A percentile compares a stretch with the other conserved stretches of the same genome.
Evolutionary conservation across 1,140 invertebrate species (phyloP).

Genomic region (Microplitis mediator): DNA sequence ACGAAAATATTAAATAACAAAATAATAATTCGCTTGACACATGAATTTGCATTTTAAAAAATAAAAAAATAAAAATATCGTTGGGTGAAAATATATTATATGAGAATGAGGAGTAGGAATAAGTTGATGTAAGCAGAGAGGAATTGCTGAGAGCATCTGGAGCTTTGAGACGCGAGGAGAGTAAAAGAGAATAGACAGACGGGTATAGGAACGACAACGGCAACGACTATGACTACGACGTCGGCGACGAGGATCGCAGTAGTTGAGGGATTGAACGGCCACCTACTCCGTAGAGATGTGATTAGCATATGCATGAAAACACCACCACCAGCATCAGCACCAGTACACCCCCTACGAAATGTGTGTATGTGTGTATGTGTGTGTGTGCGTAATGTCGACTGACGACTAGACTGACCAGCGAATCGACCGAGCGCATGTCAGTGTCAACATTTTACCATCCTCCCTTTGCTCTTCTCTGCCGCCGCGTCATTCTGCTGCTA

Average conservation of each 20-base stretch:
- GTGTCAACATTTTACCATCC: slow-evolving; percentile 25
- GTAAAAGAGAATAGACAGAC: no score
- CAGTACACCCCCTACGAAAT: no score
- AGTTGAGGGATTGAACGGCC: neutral
- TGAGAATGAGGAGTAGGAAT: no score
- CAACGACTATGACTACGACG: no score
- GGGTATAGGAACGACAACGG: neutral
- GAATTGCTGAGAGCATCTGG: no score
- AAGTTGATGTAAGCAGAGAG: no score
- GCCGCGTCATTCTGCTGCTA: neutral
- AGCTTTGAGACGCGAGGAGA: no score
- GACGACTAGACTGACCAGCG: slow-evolving; percentile 9
- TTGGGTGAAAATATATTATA: no score
- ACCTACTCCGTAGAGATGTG: slow-evolving; percentile 38
- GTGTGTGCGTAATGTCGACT: slow-evolving; percentile 2
- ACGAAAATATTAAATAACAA: no score
- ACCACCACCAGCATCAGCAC: slow-evolving; percentile 21
- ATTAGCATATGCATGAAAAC: slow-evolving; percentile 57
- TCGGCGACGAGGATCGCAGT: neutral
- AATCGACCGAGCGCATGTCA: slow-evolving; percentile 30
- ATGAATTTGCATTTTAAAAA: no score
- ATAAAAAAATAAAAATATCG: no score
- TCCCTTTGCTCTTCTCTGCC: neutral
- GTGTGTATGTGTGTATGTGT: slow-evolving; percentile 15
- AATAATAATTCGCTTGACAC: no score